Evolutionary conservation across 2,888 invertebrate genomes (phyloP), one percentile per base, ranked within the genome.

Genomic region (Cheilosia scutellata): DNA sequence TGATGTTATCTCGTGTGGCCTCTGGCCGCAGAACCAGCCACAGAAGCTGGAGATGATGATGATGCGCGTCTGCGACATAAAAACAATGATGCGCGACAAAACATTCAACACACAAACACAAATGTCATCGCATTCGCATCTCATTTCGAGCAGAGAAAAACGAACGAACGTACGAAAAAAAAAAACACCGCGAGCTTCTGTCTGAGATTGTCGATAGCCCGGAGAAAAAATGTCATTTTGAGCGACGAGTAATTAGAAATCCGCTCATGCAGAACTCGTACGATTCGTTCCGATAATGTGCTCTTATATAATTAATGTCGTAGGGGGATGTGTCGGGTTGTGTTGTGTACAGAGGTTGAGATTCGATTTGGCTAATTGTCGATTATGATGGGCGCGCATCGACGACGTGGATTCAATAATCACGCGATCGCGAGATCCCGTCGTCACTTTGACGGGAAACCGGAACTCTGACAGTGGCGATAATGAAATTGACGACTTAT

Each of bases 231-330:
- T 79, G 79, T 57, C 79, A 86, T 86, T 80, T 66, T 33, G 79
- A 84, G 84, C 86, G 86, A 86, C 86, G 88, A 84, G 88, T 88
- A 88, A 88, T 88, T 88, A 88, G 88, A 84, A 83, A 87, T 44
- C 76, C 87, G 49, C 83, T 88, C 88, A 88, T 87, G 88, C 88
- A 83, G 68, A 87, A 88, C 88, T 88, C 88, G 88, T 87, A 88
- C 87, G 88, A 88, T 88, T 55, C 87, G 88, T 87, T 87, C 80
- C 79, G 87, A 88, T 88, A 88, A 62, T 87, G 77, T 66, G 65
- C 76, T 57, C 80, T 66, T 62, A 75, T 79, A 83, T 87, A 83
- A 88, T 88, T 87, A 84, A 82, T 87, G 87, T 49, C 62, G 68
- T 51, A 49, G 60, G 11, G 37, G 29, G 47, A 49, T 31, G 33